Percentiles rank a stretch among this genome's conserved stretches.
Conservation (phyloP, 2,113 vertebrate species). For the Galeopterus variegatus region DNA sequence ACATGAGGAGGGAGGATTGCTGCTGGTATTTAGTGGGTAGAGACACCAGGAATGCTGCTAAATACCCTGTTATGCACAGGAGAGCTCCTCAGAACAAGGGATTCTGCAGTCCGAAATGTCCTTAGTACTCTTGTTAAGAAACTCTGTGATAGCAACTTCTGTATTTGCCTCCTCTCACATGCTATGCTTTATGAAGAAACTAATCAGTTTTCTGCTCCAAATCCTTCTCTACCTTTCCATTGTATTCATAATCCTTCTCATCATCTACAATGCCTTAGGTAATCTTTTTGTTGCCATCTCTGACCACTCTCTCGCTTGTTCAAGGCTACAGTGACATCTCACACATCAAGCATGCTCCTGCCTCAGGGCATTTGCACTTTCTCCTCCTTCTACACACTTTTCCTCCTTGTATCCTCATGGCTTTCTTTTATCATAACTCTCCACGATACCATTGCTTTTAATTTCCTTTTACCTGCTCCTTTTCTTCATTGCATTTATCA, state of each 20-base stretch:
- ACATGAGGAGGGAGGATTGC: background rate
- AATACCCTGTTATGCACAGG: background rate
- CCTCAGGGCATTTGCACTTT: background rate
- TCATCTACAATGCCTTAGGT: background rate
- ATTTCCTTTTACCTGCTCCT: background rate
- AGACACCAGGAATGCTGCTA: background rate
- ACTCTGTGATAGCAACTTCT: background rate
- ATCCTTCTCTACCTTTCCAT: background rate
- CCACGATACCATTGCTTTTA: background rate
- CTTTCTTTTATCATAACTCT: background rate
- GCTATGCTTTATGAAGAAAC: background rate
- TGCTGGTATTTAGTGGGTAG: background rate
- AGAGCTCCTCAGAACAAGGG: background rate
- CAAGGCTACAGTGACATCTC: background rate
- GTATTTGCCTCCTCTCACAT: background rate
- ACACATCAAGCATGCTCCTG: background rate
- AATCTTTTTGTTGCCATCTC: background rate
- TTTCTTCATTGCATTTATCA: background rate
- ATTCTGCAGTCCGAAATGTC: background rate
- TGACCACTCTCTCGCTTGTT: background rate
- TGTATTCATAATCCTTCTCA: background rate
- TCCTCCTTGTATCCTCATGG: fast-evolving
- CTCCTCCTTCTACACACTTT: background rate
- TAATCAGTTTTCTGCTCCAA: background rate
- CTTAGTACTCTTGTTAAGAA: background rate